Conservation (phyloP, 1,140 invertebrate species). For the Meteorus sp. region DNA sequence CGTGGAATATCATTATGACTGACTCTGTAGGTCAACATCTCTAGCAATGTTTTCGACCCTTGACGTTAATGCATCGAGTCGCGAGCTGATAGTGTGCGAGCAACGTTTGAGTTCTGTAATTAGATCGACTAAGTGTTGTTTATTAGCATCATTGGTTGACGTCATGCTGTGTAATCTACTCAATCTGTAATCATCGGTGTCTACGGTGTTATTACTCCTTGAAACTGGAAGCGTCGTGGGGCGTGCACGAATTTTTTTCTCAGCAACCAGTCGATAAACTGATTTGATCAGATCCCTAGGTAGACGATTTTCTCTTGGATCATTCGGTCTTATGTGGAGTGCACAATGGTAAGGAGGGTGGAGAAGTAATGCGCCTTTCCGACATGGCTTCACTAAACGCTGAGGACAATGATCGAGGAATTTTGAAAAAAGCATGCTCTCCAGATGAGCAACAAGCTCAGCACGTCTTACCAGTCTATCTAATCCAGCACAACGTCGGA, state of each 20-base stretch:
- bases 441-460: slow-evolving; percentile 76
- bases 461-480: slow-evolving; percentile 79
- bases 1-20: slow-evolving; percentile 7
- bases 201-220: slow-evolving; percentile 24
- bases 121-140: slow-evolving; percentile 42
- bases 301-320: slow-evolving; percentile 75
- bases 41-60: slow-evolving; percentile 40
- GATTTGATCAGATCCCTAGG: slow-evolving; percentile 73
- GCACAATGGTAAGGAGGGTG: slow-evolving; percentile 71
- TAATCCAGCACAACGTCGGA: slow-evolving; percentile 78
- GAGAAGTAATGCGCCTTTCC: slow-evolving; percentile 70
- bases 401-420: slow-evolving; percentile 68
- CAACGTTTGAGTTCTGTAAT: slow-evolving; percentile 42
- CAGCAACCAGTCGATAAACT: slow-evolving; percentile 72
- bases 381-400: slow-evolving; percentile 66
- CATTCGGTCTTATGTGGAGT: slow-evolving; percentile 75
- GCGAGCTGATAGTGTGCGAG: slow-evolving; percentile 39
- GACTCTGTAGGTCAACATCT: slow-evolving; percentile 34
- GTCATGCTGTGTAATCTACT: slow-evolving; percentile 40
- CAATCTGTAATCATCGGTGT: slow-evolving; percentile 27
- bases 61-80: slow-evolving; percentile 38
- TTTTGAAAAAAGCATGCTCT: slow-evolving; percentile 79
- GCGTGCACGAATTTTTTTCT: slow-evolving; percentile 63
- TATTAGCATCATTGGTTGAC: slow-evolving; percentile 36
- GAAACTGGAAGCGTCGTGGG: slow-evolving; percentile 34